phyloP scores from a whole-genome alignment of 2,888 invertebrate species.

The Theretra japonica region DNA sequence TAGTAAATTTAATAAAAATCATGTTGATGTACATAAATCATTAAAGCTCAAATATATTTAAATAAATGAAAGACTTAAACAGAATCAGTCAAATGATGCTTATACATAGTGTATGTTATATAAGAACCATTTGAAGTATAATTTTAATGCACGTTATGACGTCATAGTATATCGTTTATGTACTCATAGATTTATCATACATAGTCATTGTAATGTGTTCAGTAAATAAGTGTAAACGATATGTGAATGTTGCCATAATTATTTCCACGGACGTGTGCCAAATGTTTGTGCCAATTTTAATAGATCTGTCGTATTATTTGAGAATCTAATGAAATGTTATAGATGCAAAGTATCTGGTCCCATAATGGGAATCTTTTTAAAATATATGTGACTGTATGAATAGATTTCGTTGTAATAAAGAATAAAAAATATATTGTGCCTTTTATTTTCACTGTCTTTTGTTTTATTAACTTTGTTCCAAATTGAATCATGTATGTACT shows the following conservation, averaged over 20 bases:
- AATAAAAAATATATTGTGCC: constrained; percentile 43
- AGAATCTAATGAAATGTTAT: constrained; percentile 20
- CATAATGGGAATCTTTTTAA: constrained; percentile 48
- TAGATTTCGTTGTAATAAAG: constrained; percentile 83
- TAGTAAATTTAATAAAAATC: constrained; percentile 61
- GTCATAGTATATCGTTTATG: constrained; percentile 50
- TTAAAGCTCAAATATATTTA: constrained; percentile 81
- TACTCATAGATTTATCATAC: constrained; percentile 62
- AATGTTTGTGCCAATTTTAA: constrained; percentile 14
- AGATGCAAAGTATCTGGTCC: constrained; percentile 25
- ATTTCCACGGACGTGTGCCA: constrained; percentile 3
- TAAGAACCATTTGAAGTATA: constrained; percentile 44
- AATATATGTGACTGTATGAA: constrained; percentile 74
- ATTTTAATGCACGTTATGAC: constrained; percentile 36
- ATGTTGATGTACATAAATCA: constrained; percentile 74
- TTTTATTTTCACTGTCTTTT: constrained; percentile 12
- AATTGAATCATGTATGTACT: too few species aligned
- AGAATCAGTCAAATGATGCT: constrained; percentile 68
- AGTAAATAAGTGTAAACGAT: constrained; percentile 55
- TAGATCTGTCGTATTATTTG: constrained; percentile 19
- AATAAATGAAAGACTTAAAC: constrained; percentile 79
- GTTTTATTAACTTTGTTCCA: too few species aligned
- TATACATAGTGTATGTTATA: constrained; percentile 73
- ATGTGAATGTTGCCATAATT: constrained; percentile 20
- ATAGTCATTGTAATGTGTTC: constrained; percentile 75